Base-by-base conservation (phyloP, 2,113 vertebrate genomes). In the Rhadina sibilatrix region DNA sequence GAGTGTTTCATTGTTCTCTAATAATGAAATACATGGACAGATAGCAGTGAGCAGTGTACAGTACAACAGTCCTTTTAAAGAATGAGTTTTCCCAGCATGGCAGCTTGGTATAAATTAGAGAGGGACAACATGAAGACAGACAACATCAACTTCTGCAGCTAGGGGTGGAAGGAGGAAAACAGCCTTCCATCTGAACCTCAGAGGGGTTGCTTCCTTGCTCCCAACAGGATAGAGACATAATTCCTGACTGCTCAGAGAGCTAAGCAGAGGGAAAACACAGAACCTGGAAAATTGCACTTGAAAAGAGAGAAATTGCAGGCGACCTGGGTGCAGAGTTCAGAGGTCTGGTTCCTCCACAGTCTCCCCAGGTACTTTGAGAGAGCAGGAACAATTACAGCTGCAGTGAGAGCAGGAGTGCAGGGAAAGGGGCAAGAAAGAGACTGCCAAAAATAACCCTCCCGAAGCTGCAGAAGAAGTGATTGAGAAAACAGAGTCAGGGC, bases 401-500 rank as follows among this genome's bases (percentile, higher is more conserved):
- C 57, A 89, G 56, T 14, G 47, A 80, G 24, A 94, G 42, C 0
- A 15, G 72, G 72, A 87, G 60, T n/a, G 20, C 52, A 81, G 46
- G 16, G 56, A 89, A 83, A 83, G 80, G 92, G 88, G 72, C 72
- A 81, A 83, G 88, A 78, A 57, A 81, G 4, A 14, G 57, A 56
- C 80, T 93, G 88, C 96, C 96, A 96, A 84, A 94, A 95, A 93
- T 25, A 96, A 93, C 83, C 72, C 11, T 87, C 72, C 7, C 1
- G 68, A 60, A 92, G 57, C 69, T 92, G 40, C 85, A 88, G 85
- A 76, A 83, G 77, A 14, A 31, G 64, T 96, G 83, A 94, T 82
- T 94, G 90, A 93, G 64, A 88, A 96, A 96, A 93, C 92, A 96
- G 93, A 96, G 76, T 25, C 52, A 27, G 47, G 68, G 35, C 31